Conservation (phyloP, 2,113 vertebrate species). For the Macrotus californicus region DNA sequence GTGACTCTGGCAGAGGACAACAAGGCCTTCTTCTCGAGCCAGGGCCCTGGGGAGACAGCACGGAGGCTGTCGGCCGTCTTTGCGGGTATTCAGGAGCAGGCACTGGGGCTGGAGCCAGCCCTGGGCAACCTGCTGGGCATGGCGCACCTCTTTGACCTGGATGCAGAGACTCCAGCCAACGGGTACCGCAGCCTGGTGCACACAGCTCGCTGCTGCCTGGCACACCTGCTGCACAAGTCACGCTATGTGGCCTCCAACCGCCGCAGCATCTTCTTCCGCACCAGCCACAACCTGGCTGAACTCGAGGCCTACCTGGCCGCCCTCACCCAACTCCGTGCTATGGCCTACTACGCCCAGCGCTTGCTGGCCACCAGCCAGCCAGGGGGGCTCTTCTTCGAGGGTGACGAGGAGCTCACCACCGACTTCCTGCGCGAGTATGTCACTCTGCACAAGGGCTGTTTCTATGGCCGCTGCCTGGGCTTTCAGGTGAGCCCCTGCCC, state of each 20-base stretch:
- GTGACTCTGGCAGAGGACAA: slow-evolving; percentile 89
- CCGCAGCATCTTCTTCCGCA: slow-evolving; percentile 91
- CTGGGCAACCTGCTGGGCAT: slow-evolving; percentile 81
- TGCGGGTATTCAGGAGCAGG: slow-evolving; percentile 84
- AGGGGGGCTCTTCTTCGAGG: slow-evolving; percentile 87
- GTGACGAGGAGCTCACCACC: slow-evolving; percentile 83
- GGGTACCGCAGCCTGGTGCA: slow-evolving; percentile 93
- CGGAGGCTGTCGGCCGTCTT: slow-evolving; percentile 81
- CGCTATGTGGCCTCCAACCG: slow-evolving; percentile 89
- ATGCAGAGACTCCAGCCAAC: slow-evolving; percentile 88
- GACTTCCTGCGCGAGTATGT: slow-evolving; percentile 88
- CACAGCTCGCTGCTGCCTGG: slow-evolving; percentile 88
- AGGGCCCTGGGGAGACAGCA: slow-evolving; percentile 77
- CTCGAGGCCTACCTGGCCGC: slow-evolving; percentile 91
- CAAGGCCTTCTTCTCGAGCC: slow-evolving; percentile 82
- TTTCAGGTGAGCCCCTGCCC: slow-evolving; percentile 86
- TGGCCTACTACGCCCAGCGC: slow-evolving; percentile 89
- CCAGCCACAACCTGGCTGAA: slow-evolving; percentile 87
- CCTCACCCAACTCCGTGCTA: slow-evolving; percentile 89
- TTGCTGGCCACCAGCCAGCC: slow-evolving; percentile 87
- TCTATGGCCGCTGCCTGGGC: slow-evolving; percentile 93
- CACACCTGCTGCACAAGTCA: slow-evolving; percentile 91
- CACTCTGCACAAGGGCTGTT: slow-evolving; percentile 93
- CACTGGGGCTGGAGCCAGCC: slow-evolving; percentile 82
- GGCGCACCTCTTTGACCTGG: slow-evolving; percentile 91